These are phyloP conservation scores for Latrodectus elegans DNA, from an alignment of 2,888 invertebrate species.

Conservation along the genomic window DNA sequence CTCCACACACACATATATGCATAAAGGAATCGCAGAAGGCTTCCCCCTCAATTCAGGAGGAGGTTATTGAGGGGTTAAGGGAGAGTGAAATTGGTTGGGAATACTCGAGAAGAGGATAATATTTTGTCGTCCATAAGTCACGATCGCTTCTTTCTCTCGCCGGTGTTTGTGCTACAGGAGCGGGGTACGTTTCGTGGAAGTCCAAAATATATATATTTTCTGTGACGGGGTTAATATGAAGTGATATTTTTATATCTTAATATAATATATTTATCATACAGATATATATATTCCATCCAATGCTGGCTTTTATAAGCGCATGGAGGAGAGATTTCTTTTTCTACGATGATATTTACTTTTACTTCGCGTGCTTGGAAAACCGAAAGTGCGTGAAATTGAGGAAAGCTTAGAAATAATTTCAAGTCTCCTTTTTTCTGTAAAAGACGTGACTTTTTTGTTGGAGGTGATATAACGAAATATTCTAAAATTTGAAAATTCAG, in stretches of 20 bases:
- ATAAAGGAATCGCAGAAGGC: neutral
- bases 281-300: slow-evolving; percentile 11
- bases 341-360: too few relatives aligned
- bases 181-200: neutral
- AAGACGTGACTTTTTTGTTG: too few relatives aligned
- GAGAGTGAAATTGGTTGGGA: slow-evolving; percentile 56
- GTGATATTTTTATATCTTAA: slow-evolving; percentile 61
- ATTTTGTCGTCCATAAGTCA: slow-evolving; percentile 64
- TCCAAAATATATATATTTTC: slow-evolving; percentile 6
- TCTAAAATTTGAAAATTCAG: too few relatives aligned
- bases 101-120: slow-evolving; percentile 66
- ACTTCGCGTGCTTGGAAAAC: too few relatives aligned
- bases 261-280: slow-evolving; percentile 56
- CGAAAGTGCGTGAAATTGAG: too few relatives aligned
- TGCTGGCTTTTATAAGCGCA: too few relatives aligned
- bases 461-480: too few relatives aligned
- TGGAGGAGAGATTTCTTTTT: too few relatives aligned
- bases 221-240: slow-evolving; percentile 49
- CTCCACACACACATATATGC: neutral
- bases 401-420: too few relatives aligned
- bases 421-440: too few relatives aligned
- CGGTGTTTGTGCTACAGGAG: neutral
- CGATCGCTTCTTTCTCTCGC: neutral
- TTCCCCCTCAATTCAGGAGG: neutral
- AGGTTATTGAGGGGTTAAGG: slow-evolving; percentile 10